Evolutionary conservation across 2,113 vertebrate genomes (phyloP).

Genomic region (Pituophis catenifer): DNA sequence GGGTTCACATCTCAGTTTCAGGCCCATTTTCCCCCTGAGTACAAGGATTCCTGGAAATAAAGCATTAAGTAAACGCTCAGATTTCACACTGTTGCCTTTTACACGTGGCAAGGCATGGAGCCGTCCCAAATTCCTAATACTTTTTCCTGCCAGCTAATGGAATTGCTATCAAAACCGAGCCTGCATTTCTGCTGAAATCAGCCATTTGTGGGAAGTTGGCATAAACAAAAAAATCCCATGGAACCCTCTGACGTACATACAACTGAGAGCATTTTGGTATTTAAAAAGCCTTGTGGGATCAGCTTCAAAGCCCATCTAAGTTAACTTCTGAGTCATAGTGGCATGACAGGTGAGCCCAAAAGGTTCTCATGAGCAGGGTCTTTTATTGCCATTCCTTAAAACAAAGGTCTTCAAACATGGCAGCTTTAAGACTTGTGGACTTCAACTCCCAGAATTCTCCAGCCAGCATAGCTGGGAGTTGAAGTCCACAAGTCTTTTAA

Average conservation of each 20-base stretch:
- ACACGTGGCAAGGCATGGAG: background rate
- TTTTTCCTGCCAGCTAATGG: conserved; percentile 2
- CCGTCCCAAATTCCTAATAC: background rate
- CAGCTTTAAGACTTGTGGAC: no score
- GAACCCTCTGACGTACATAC: background rate
- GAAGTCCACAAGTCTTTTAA: no score
- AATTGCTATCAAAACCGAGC: background rate
- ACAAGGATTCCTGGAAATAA: background rate
- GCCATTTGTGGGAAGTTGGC: background rate
- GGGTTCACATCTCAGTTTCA: background rate
- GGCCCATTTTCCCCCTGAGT: background rate
- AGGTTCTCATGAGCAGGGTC: background rate
- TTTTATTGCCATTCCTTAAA: background rate
- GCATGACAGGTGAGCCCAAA: background rate
- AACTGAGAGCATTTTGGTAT: background rate
- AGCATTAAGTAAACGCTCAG: background rate
- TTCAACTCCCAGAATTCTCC: no score
- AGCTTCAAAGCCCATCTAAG: background rate
- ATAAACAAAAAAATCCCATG: background rate
- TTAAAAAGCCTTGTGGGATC: background rate
- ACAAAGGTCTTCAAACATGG: no score
- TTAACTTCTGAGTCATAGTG: background rate
- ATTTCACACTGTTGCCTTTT: background rate
- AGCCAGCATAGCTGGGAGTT: no score
- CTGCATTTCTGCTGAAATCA: background rate